Evolutionary conservation across 1,140 invertebrate genomes (phyloP).

Genomic region (Drosophila pachea): DNA sequence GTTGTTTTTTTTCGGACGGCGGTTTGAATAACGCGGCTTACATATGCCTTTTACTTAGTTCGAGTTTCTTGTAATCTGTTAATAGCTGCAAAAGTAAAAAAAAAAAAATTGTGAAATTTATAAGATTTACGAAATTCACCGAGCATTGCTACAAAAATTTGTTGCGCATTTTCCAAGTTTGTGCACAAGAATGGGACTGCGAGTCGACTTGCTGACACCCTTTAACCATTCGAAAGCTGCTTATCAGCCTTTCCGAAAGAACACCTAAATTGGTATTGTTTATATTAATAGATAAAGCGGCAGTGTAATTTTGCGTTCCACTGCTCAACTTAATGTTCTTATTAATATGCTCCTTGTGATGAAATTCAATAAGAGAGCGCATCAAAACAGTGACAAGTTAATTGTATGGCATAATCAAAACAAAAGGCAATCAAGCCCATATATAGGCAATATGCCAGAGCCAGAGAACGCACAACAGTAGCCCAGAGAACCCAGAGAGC

Average conservation of each 20-base stretch:
- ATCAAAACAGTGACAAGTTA: conserved; percentile 19
- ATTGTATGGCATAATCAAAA: conserved; percentile 53
- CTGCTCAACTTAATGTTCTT: conserved; percentile 7
- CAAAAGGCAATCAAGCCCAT: conserved; percentile 58
- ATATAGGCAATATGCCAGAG: conserved; percentile 45
- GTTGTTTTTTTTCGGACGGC: conserved; percentile 58
- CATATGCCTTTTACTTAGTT: conserved; percentile 8
- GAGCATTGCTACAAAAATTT: conserved; percentile 40
- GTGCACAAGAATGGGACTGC: background rate
- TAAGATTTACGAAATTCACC: conserved; percentile 48
- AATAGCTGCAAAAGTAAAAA: conserved; percentile 50
- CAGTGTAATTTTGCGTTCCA: background rate
- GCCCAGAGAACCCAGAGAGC: conserved; percentile 13
- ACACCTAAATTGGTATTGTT: background rate
- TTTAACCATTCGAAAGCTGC: background rate
- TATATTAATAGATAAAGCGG: background rate
- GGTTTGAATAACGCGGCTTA: conserved; percentile 56
- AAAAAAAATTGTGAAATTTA: conserved; percentile 41
- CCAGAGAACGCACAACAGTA: conserved; percentile 24
- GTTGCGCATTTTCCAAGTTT: conserved; percentile 54
- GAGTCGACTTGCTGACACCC: conserved; percentile 22
- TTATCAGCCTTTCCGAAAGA: background rate
- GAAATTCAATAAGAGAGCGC: conserved; percentile 9
- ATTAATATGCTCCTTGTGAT: background rate
- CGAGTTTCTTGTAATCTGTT: conserved; percentile 3